Base-by-base conservation (phyloP, 2,888 invertebrate species). In the Urechis unicinctus region DNA sequence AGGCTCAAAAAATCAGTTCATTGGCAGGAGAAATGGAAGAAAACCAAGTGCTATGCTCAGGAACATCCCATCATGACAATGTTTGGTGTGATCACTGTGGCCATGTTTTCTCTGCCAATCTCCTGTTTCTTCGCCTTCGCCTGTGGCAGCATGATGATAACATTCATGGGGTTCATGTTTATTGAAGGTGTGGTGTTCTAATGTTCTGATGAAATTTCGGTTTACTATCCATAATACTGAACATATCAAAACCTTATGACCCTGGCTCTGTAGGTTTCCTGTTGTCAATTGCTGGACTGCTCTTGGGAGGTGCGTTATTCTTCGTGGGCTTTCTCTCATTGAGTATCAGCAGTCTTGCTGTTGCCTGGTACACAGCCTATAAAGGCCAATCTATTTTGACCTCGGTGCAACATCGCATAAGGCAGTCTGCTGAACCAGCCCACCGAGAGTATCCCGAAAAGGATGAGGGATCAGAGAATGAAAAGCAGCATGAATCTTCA, bases 81-180 rank as follows among this genome's bases (percentile, higher is more conserved):
- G 45, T 66, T 64, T 53, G 56, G 64, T 41, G 46, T 67, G 22
- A 60, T 68, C 9, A 62, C 66, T 24, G 50, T 66, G 36, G 64
- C 57, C 36, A 67, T 70, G 65, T 70, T 67, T 54, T 52, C 65
- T 42, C 52, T 70, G 5, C 71, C 71, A 1, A 52, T 71, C 13
- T 58, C 66, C 42, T 61, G 66, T 44, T 71, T 69, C 53, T 25
- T 63, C 17, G 49, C 62, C 21, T 69, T 71, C 57, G 62, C 65
- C 4, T 46, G 66, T 50, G 63, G 64, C 26, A 67, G 61, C 46
- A 50, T 67, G 24, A 52, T 66, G 13, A 48, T 70, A 28, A 60
- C 66, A 4, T 58, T 71, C 25, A 52, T 60, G 28, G 66, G 65
- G n/a, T 68, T 71, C 50, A 50, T 71, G 5, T 61, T 70, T 42